These are phyloP conservation scores for Melanaphis sacchari DNA, from an alignment of 1,140 invertebrate genomes.

Conservation along the genomic window DNA sequence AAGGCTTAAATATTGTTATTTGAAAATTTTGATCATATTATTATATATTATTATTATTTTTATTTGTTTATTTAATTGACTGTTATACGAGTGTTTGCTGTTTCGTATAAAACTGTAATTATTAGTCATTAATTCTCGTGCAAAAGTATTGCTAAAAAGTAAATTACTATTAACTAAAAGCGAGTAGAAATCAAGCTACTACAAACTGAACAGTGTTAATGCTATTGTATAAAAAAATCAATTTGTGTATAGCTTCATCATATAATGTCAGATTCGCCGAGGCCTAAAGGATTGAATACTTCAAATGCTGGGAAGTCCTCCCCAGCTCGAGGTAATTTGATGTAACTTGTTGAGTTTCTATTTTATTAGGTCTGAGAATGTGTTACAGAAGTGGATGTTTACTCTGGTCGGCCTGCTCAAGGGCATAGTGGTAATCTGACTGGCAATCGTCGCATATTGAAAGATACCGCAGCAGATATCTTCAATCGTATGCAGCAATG, in stretches of 20 bases:
- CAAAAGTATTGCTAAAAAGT: not conserved
- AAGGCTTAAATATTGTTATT: no score
- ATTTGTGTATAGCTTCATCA: not conserved
- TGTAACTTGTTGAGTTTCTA: not conserved
- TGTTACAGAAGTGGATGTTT: slow-evolving; percentile 29
- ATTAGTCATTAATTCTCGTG: not conserved
- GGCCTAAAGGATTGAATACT: not conserved
- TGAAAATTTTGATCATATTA: no score
- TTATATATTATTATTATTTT: no score
- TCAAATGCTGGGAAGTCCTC: not conserved
- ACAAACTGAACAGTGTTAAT: not conserved
- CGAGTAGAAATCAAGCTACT: not conserved
- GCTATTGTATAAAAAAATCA: not conserved
- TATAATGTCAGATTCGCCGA: slow-evolving; percentile 31
- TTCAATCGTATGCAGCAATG: slow-evolving; percentile 38
- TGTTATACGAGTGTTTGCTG: not conserved
- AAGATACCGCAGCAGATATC: slow-evolving; percentile 19
- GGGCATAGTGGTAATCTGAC: slow-evolving; percentile 42
- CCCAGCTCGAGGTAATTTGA: not conserved
- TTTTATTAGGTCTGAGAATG: not conserved
- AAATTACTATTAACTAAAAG: not conserved
- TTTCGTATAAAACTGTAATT: not conserved
- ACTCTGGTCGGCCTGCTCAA: slow-evolving; percentile 4
- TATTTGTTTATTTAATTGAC: no score
- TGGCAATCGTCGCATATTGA: slow-evolving; percentile 43